Evolutionary conservation across 2,113 vertebrate species (phyloP).

Genomic region (Deroptyus accipitrinus): DNA sequence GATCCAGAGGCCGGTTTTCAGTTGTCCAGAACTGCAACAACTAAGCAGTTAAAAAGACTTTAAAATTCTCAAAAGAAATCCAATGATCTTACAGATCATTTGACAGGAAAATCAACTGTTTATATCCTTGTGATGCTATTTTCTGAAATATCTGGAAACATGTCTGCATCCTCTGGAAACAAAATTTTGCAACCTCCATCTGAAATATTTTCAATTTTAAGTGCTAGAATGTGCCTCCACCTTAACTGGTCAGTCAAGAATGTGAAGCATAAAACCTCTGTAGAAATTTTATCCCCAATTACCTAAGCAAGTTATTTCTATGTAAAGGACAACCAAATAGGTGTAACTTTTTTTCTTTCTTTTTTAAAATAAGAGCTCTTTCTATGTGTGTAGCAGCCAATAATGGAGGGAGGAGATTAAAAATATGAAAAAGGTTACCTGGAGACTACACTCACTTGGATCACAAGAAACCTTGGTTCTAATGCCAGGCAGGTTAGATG

Average conservation of each 20-base stretch:
- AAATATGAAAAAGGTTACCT: neutral
- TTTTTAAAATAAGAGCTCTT: neutral
- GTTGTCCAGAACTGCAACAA: neutral
- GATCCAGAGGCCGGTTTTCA: neutral
- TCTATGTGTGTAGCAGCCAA: neutral
- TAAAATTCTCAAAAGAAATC: neutral
- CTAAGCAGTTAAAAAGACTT: neutral
- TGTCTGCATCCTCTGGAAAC: neutral
- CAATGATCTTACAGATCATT: neutral
- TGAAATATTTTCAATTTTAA: neutral
- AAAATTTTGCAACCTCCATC: neutral
- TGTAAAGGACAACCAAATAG: neutral
- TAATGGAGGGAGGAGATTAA: neutral
- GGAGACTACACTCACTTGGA: neutral
- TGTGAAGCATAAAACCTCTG: neutral
- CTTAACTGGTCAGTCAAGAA: neutral
- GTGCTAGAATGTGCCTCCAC: neutral
- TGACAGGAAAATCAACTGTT: neutral
- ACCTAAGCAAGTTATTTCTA: neutral
- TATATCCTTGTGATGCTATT: neutral
- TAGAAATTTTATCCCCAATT: neutral
- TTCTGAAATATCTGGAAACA: neutral
- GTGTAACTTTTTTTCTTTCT: neutral
- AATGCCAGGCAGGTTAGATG: neutral
- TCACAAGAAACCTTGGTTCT: neutral